Base-by-base conservation (phyloP, 2,797 vertebrate genomes). In the Odontamblyopus rebecca region DNA sequence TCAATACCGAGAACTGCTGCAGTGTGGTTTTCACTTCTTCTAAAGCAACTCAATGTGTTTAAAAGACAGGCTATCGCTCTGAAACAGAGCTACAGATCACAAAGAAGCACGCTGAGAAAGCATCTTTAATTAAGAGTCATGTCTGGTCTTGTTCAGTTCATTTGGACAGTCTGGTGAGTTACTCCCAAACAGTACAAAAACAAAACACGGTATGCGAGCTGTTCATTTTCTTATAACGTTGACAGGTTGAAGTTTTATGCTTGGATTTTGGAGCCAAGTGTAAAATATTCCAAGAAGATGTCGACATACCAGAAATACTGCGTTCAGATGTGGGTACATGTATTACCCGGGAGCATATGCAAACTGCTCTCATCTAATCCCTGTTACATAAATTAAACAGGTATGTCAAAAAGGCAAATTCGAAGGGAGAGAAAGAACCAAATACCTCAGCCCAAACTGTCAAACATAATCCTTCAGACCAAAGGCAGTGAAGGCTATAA, bases 391-490 rank as follows among this genome's bases (percentile, higher is more conserved):
- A 62, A 72, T 68, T 2, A 51, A 12, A 76, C 61, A 13, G 32
- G 29, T 41, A 61, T 81, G 84, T 75, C 11, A 64, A 78, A 81
- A 70, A 68, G 72, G 61, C 50, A 78, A 62, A 76, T 54, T 77
- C 63, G 59, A 78, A 23, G 8, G 64, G 7, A 83, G 61, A 75
- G 66, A 69, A 66, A 76, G 48, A 51, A 77, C 62, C 5, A 75
- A 76, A 78, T 41, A 85, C 75, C 74, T 79, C 56, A 73, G 75
- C 79, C 61, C 44, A 67, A 79, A 83, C 77, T 69, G 73, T 86
- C 75, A 81, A 87, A 73, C 69, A 76, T 76, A 82, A 84, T 81
- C 67, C 70, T 2, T 44, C 15, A 70, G 51, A 75, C 5, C 6
- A 69, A 68, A 72, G 27, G 0, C 82, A 67, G 69, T 23, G 48